Base-by-base conservation (phyloP, 2,888 invertebrate genomes). In the Drosophila rellima region DNA sequence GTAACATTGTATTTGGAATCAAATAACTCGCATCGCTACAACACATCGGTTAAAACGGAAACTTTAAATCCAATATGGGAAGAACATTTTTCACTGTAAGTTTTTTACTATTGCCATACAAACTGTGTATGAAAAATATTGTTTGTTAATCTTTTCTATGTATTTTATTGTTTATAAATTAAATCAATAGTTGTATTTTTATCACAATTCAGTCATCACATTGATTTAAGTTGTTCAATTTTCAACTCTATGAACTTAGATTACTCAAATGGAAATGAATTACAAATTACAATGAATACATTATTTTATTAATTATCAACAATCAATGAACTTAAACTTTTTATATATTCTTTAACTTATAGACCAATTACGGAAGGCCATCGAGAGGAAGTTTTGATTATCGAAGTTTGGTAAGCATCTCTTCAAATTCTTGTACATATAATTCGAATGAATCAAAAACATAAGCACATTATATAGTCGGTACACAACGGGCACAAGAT, bases 11-110 rank as follows among this genome's bases (percentile, higher is more conserved):
- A 95, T 91, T 93, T 97, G 76, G 95, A 96, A 91, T 96, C 96
- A 1, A 95, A 95, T 70, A 94, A 95, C 2, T 94, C 96, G 2
- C 95, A 96, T 87, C 94, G 96, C 69, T 97, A 96, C 90, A 97
- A 97, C 82, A 98, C 99, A 1, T 97, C 97, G 0, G 98, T 99
- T 18, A 98, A 98, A 93, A 94, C 96, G 13, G 95, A 95, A 80
- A 98, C 98, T 0, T 94, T 99, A 31, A 96, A 96, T 92, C 99
- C 99, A 0, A 93, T 95, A 15, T 99, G 99, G 99, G 98, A 98
- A 92, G 99, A 99, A 93, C 97, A 98, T 93, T 99, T 99, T 93
- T 97, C 98, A 90, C 94, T 99, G 91, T 91, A 63, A 82, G 90
- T 79, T 39, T 39, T 17, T 20, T 18, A 18, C 3, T 7, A 2